These are phyloP conservation scores for Lepus europaeus DNA, from an alignment of 2,113 vertebrate genomes.

Conservation along the genomic window DNA sequence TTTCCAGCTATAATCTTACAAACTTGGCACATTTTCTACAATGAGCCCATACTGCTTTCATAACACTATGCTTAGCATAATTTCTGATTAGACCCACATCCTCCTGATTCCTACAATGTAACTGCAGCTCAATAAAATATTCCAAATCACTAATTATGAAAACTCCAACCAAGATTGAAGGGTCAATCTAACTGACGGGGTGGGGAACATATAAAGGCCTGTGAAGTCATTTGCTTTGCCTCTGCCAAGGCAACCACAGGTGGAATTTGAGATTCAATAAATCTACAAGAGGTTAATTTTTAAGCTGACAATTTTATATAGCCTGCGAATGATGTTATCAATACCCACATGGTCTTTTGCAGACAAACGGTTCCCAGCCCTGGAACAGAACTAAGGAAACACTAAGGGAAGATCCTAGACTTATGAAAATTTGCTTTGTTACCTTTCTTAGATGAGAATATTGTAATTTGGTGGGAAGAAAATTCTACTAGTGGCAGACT, in stretches of 20 bases:
- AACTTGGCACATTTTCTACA: conserved; percentile 2
- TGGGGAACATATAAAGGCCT: too few relatives aligned
- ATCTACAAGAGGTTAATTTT: too few relatives aligned
- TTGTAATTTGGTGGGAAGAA: conserved; percentile 17
- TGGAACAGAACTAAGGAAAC: background rate
- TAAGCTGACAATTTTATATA: too few relatives aligned
- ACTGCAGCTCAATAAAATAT: conserved; percentile 30
- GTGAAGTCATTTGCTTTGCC: too few relatives aligned
- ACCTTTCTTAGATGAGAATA: conserved; percentile 37
- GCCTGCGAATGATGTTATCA: too few relatives aligned
- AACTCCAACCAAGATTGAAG: conserved; percentile 17
- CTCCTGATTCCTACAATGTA: background rate
- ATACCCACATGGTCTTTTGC: too few relatives aligned
- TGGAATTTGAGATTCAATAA: too few relatives aligned
- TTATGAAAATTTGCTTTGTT: conserved; percentile 19
- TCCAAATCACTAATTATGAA: conserved; percentile 41
- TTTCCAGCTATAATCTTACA: background rate
- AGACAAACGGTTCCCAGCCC: too few relatives aligned
- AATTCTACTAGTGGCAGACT: conserved; percentile 26
- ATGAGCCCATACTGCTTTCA: conserved; percentile 25
- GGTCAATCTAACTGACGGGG: background rate
- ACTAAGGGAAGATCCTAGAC: background rate
- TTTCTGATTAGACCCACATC: conserved; percentile 57
- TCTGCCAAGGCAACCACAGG: too few relatives aligned
- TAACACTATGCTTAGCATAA: background rate